These are phyloP conservation scores for Ips typographus DNA, from an alignment of 1,140 invertebrate species.

Conservation along the genomic window DNA sequence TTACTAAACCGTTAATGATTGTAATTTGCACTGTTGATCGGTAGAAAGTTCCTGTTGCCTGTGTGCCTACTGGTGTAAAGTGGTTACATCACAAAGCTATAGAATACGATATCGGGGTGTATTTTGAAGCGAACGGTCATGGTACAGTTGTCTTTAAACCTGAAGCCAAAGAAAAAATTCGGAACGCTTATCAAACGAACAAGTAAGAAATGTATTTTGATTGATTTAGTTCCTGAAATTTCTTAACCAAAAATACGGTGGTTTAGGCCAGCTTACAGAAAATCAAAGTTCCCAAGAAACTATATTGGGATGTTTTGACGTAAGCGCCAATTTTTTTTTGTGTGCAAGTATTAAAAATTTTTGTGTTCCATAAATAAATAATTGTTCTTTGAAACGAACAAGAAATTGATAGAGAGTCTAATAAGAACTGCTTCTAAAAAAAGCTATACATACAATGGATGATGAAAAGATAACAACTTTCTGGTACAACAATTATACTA, in stretches of 20 bases:
- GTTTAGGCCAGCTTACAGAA: too few relatives aligned
- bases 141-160: slow-evolving; percentile 87
- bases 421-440: too few relatives aligned
- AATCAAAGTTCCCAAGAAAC: too few relatives aligned
- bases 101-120: slow-evolving; percentile 93
- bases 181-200: slow-evolving; percentile 43
- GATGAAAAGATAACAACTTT: too few relatives aligned
- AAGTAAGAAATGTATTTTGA: slow-evolving; percentile 18
- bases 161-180: slow-evolving; percentile 60
- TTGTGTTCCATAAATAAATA: too few relatives aligned
- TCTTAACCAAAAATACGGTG: too few relatives aligned
- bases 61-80: slow-evolving; percentile 96
- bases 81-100: slow-evolving; percentile 91
- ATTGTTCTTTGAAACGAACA: too few relatives aligned
- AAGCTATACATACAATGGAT: too few relatives aligned
- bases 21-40: slow-evolving; percentile 22
- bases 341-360: too few relatives aligned
- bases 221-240: background rate
- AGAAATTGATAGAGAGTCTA: too few relatives aligned
- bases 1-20: background rate
- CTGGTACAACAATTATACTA: too few relatives aligned
- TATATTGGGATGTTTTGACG: background rate
- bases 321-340: background rate
- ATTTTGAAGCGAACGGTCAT: slow-evolving; percentile 99
- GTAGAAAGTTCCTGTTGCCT: slow-evolving; percentile 83